Percentiles rank a stretch among this genome's conserved stretches.
These are phyloP conservation scores for Thecocarcelia acutangulata DNA, from an alignment of 2,888 invertebrate species.

Conservation along the genomic window DNA sequence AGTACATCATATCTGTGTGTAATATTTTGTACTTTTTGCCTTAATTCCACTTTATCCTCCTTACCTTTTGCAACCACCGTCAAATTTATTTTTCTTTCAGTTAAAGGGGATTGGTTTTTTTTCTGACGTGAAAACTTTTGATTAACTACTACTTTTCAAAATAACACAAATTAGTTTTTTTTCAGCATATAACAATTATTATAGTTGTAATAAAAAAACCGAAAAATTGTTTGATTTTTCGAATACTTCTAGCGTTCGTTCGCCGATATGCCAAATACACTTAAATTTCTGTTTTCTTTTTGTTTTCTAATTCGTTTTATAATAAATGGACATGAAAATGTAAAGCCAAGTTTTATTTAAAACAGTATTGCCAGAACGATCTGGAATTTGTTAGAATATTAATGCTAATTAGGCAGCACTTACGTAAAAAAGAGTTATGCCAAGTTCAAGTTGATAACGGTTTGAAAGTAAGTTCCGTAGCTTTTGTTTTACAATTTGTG, in stretches of 20 bases:
- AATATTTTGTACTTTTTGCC: too few relatives aligned
- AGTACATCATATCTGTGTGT: background rate
- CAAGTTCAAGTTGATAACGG: too few relatives aligned
- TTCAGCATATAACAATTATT: background rate
- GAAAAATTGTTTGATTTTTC: background rate
- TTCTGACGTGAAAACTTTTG: constrained; percentile 21
- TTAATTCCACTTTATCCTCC: constrained; percentile 8
- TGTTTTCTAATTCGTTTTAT: constrained; percentile 47
- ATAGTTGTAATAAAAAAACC: too few relatives aligned
- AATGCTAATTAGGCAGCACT: too few relatives aligned
- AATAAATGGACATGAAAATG: constrained; percentile 23
- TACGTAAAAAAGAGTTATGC: too few relatives aligned
- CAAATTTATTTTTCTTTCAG: background rate
- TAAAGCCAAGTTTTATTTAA: constrained; percentile 1
- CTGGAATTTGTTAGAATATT: too few relatives aligned
- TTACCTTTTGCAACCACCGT: constrained; percentile 7
- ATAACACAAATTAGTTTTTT: background rate
- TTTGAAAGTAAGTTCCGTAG: too few relatives aligned
- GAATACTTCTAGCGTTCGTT: constrained; percentile 25
- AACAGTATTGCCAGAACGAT: constrained; percentile 1
- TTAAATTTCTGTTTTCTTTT: constrained; percentile 29
- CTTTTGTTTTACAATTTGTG: too few relatives aligned
- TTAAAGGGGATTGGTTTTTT: constrained; percentile 44
- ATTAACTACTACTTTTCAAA: constrained; percentile 4
- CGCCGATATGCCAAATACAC: constrained; percentile 42